Evolutionary conservation across 2,888 invertebrate species (phyloP), one percentile per base, ranked within the genome.

Genomic region (Drepanosiphum platanoidis): DNA sequence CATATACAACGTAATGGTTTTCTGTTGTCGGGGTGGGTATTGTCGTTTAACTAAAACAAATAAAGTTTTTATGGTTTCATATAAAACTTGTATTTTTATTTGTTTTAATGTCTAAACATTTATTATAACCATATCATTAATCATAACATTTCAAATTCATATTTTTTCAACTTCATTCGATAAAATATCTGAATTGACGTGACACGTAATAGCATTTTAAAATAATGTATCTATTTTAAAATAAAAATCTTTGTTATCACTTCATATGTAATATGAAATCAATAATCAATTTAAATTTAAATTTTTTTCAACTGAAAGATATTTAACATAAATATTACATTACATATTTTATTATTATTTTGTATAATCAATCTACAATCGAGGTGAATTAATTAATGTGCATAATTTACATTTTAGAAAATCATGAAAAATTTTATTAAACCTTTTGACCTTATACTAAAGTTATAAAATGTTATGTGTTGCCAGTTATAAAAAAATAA

Each of bases 31-130:
- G 15, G n/a, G 34, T 9, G 27, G 34, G 15, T 52, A 15, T 75
- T 34, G 27, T 36, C 34, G n/a, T 58, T 75, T 75, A 34, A 34
- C 3, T 58, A 75, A 58, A 75, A 75, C 34, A 27, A 58, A 72
- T 3, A 42, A 58, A 1, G 7, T 0, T 36, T 75, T 75, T 75
- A 75, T 34, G 15, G 15, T 15, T 75, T 58, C 8, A 22, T 34
- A 58, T 58, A 58, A 75, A 58, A 36, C 34, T 34, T 4, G 15
- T 11, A 13, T 36, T 58, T 75, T 75, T 75, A 58, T 58, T 74
- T 74, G 32, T 3, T 22, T 32, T 18, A 74, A 11, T 22, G 4
- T 9, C 8, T 46, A 74, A 46, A 22, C 18, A 30, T 74, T 74
- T 72, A 42, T 32, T 18, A 11, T 30, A 9, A 32, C 46, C 30